A percentile compares a stretch with the other conserved stretches of the same genome.
Conservation (phyloP, 92 coral and sea anemone species). For the Actinostola sp. region DNA sequence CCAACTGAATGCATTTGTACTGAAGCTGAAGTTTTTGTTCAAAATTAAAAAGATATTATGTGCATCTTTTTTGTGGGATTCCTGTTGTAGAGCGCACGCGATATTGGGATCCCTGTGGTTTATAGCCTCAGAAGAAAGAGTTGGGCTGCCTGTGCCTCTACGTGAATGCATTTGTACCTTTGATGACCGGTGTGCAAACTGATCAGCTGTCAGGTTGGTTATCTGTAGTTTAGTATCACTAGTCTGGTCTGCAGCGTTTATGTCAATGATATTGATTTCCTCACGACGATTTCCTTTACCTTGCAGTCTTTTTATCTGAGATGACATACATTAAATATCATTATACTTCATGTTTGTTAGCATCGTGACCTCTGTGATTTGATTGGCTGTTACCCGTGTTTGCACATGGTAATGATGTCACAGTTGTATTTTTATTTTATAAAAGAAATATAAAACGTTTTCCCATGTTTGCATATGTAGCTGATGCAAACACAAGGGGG, state of each 20-base stretch:
- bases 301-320: slow-evolving; percentile 70
- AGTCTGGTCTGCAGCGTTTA: slow-evolving; percentile 80
- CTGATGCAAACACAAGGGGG: no score
- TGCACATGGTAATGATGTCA: no score
- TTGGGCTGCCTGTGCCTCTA: background rate
- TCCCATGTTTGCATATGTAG: no score
- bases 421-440: no score
- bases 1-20: no score
- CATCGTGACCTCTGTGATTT: background rate
- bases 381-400: no score
- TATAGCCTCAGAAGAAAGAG: background rate
- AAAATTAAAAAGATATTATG: no score
- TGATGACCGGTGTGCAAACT: slow-evolving; percentile 66
- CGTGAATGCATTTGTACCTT: slow-evolving; percentile 43
- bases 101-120: background rate
- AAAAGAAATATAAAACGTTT: no score
- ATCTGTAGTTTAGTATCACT: slow-evolving; percentile 58
- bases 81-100: no score
- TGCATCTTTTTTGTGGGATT: no score
- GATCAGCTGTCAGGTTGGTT: slow-evolving; percentile 75
- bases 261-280: slow-evolving; percentile 75
- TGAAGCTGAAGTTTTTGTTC: no score
- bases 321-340: background rate
- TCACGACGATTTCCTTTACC: slow-evolving; percentile 73
- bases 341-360: background rate